Conservation (phyloP, 2,113 vertebrate genomes). For the Triplophysa dalaica region DNA sequence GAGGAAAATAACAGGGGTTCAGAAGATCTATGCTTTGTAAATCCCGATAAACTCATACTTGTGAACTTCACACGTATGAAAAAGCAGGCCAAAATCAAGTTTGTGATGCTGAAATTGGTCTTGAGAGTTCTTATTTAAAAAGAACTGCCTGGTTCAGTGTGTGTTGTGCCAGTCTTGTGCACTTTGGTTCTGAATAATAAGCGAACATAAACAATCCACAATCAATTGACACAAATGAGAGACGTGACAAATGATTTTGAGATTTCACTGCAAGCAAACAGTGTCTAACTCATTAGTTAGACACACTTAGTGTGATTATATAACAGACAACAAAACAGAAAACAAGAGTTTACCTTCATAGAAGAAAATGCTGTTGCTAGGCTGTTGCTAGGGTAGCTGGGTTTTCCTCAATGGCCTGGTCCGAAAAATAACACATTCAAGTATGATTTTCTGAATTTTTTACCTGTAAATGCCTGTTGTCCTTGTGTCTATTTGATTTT, state of each 20-base stretch:
- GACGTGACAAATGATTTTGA: not conserved
- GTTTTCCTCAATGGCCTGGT: too few species aligned
- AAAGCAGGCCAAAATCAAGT: not conserved
- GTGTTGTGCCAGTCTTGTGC: not conserved
- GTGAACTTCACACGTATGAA: not conserved
- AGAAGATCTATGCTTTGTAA: too few species aligned
- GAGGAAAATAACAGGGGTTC: too few species aligned
- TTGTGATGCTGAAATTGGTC: not conserved
- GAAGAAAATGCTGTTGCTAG: too few species aligned
- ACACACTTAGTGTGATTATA: slow-evolving; percentile 26
- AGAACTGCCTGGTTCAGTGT: not conserved
- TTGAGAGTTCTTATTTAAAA: not conserved
- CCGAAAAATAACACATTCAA: too few species aligned
- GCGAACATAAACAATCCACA: not conserved
- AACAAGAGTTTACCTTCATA: too few species aligned
- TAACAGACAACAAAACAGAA: not conserved
- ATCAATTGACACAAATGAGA: not conserved
- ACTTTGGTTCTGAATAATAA: not conserved
- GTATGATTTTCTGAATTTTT: too few species aligned
- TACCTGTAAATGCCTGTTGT: too few species aligned
- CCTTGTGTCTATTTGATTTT: too few species aligned
- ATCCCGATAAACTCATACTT: too few species aligned
- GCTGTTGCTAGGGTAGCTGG: too few species aligned
- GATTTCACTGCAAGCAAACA: not conserved
- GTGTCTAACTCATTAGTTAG: not conserved